Conservation (phyloP, 2,797 vertebrate genomes). For the Pipistrellus nathusii region DNA sequence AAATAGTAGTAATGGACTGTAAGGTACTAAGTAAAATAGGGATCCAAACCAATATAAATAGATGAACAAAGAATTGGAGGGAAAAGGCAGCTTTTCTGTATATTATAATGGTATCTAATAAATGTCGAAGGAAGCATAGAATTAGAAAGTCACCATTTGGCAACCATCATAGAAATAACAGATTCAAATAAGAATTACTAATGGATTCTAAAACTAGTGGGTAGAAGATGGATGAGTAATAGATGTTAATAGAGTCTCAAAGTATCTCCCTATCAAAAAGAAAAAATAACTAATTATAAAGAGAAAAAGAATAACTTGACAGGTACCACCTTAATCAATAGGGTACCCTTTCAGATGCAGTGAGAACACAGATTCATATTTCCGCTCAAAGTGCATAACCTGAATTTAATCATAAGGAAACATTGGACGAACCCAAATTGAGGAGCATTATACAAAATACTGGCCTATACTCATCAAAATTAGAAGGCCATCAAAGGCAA, state of each 20-base stretch:
- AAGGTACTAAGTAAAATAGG: background rate
- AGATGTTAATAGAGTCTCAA: background rate
- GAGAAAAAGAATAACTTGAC: background rate
- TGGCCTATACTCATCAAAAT: background rate
- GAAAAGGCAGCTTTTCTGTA: background rate
- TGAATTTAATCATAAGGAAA: background rate
- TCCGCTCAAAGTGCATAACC: background rate
- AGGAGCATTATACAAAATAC: background rate
- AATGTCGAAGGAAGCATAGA: background rate
- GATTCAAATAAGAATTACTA: background rate
- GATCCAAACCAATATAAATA: background rate
- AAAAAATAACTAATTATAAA: background rate
- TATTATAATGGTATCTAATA: background rate
- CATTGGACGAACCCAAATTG: background rate
- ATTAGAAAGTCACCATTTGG: background rate
- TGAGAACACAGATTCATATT: background rate
- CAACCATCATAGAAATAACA: background rate
- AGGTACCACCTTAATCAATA: background rate
- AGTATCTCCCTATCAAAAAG: background rate
- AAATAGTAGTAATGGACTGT: background rate
- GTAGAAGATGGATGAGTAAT: background rate
- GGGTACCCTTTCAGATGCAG: background rate
- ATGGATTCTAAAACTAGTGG: background rate
- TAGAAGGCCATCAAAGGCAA: background rate
- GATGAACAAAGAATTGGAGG: background rate